Base-by-base conservation (phyloP, 2,888 invertebrate species). In the Microplitis deprimator region DNA sequence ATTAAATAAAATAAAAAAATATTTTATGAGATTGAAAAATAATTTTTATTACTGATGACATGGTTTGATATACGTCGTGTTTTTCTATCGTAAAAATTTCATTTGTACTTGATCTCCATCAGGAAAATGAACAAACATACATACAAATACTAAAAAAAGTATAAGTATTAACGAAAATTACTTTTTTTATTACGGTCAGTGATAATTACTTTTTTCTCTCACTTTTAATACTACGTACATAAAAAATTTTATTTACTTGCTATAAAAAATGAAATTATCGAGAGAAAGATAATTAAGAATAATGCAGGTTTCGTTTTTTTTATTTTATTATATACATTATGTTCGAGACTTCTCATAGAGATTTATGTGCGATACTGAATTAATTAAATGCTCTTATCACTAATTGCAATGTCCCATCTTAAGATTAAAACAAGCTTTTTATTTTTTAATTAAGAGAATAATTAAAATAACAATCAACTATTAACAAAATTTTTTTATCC, bases 351-450 rank as follows among this genome's bases (percentile, higher is more conserved):
- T 50, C 50, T 50, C 50, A 50, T 50, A 50, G 50, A 50, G 50
- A 50, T 50, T 50, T 50, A 50, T 50, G 50, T 50, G 50, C 50
- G 50, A 50, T 50, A 50, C 50, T 50, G 50, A 50, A 50, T 50
- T 50, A 50, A 50, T 50, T 50, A 50, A 50, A 50, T 50, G 50
- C 50, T 50, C 50, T 50, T 50, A 50, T 50, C 50, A 50, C 50
- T 50, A 50, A 50, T 50, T 50, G 50, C 50, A 50, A 50, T 6
- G 8, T 50, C 13, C 10, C 50, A 50, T 10, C 50, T 50, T 50
- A 13, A 50, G 50, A 50, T 50, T 50, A 50, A 50, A 50, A 50
- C 1, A 50, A 50, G 0, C 10, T 13, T 13, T 50, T 13, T 50
- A 50, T 50, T 50, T 50, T 50, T 50, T 50, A 50, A 50, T 50